Conservation (phyloP, 1,140 invertebrate species). For the Vanessa atalanta region DNA sequence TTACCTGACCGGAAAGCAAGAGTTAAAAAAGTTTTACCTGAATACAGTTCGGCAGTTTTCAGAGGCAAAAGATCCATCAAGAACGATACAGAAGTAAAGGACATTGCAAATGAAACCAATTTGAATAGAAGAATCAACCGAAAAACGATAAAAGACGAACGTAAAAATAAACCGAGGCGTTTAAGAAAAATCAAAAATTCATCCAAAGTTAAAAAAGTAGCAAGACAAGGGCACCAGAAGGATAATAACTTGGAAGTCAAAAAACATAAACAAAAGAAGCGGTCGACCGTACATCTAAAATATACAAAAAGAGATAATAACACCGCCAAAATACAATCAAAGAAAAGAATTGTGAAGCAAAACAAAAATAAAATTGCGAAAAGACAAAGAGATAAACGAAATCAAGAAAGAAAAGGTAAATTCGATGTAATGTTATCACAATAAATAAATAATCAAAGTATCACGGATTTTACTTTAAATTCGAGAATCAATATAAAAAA, state of each 20-base stretch:
- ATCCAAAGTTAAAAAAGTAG: not conserved
- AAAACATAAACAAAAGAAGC: slow-evolving; percentile 14
- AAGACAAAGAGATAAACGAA: slow-evolving; percentile 19
- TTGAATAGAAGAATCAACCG: not conserved
- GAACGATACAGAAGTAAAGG: not conserved
- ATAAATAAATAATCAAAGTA: slow-evolving; percentile 23
- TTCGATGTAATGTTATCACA: slow-evolving; percentile 24
- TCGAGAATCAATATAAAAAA: not conserved
- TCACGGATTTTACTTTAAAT: not conserved
- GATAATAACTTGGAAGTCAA: slow-evolving; percentile 16
- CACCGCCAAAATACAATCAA: not conserved
- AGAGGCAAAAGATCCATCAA: slow-evolving; percentile 37
- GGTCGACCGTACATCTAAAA: slow-evolving; percentile 4
- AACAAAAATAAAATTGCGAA: slow-evolving; percentile 16
- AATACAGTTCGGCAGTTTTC: slow-evolving; percentile 32
- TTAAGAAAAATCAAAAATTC: slow-evolving; percentile 4
- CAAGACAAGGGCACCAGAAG: not conserved
- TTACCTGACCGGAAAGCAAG: slow-evolving; percentile 42
- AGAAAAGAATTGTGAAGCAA: not conserved
- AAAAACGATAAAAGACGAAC: not conserved
- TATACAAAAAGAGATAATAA: slow-evolving; percentile 10
- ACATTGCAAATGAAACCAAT: not conserved
- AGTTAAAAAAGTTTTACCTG: slow-evolving; percentile 55
- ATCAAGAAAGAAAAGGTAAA: slow-evolving; percentile 33
- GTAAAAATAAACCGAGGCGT: slow-evolving; percentile 8